A percentile compares a stretch with the other conserved stretches of the same genome.
phyloP scores from a whole-genome alignment of 2,888 invertebrate genomes.

The Zhuqinia jingwanae region DNA sequence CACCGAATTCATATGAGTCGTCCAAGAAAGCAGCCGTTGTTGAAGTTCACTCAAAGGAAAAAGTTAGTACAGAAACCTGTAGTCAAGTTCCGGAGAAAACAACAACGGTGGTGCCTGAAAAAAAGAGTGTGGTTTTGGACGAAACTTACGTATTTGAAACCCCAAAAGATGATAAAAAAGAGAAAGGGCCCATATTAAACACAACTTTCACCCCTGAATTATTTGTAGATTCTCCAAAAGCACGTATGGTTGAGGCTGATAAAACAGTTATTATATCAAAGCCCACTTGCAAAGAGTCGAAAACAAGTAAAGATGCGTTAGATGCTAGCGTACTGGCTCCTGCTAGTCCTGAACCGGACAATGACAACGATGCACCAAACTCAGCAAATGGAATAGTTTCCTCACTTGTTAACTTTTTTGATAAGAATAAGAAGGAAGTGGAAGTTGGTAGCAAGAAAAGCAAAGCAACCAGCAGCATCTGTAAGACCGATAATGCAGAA shows the following conservation, averaged over 20 bases:
- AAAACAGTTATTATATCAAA: conserved; percentile 52
- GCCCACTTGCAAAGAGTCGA: background rate
- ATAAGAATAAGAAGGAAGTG: conserved; percentile 40
- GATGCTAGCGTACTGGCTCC: background rate
- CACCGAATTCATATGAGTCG: too few species aligned
- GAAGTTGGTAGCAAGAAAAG: background rate
- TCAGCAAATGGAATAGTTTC: conserved; percentile 46
- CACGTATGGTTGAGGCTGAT: background rate
- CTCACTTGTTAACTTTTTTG: conserved; percentile 56
- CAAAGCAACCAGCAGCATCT: background rate
- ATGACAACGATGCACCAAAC: background rate
- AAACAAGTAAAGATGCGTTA: too few species aligned
- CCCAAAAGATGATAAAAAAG: background rate
- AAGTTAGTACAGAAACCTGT: background rate
- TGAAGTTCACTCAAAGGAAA: background rate
- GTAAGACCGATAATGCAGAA: conserved; percentile 3
- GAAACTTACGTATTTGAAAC: conserved; percentile 10
- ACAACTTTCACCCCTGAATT: conserved; percentile 56
- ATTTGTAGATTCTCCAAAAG: conserved; percentile 57
- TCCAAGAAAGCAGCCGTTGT: too few species aligned
- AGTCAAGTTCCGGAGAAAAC: background rate
- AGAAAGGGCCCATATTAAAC: background rate
- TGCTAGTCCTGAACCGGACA: background rate
- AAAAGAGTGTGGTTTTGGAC: background rate
- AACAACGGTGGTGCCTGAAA: background rate